A percentile compares a stretch with the other conserved stretches of the same genome.
phyloP scores from a whole-genome alignment of 2,797 vertebrate genomes.

The Choloepus didactylus region DNA sequence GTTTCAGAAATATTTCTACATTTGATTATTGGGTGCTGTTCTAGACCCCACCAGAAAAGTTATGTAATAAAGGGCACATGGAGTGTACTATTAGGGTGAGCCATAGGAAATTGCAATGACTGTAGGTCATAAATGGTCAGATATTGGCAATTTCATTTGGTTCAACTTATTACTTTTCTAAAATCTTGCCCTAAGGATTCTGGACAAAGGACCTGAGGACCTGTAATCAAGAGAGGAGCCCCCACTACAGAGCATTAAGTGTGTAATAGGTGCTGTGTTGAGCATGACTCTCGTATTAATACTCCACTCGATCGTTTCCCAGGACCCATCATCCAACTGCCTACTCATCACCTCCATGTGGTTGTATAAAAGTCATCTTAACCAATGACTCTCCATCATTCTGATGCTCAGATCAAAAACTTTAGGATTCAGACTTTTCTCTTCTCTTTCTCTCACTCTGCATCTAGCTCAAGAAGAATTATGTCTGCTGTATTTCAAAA shows the following conservation, averaged over 20 bases:
- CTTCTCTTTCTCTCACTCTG: not conserved
- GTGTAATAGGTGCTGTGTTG: not conserved
- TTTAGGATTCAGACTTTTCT: not conserved
- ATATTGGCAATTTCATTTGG: not conserved
- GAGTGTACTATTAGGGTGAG: not conserved
- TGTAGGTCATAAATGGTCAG: not conserved
- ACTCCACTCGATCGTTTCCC: not conserved
- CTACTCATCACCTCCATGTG: not conserved
- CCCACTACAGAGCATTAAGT: not conserved
- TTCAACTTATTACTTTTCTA: conserved; percentile 5
- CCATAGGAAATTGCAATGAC: not conserved
- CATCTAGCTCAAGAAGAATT: not conserved
- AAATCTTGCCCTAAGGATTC: not conserved
- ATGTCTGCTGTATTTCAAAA: not conserved
- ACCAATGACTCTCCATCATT: not conserved
- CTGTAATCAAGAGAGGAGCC: not conserved
- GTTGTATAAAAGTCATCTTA: not conserved
- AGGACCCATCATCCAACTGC: not conserved
- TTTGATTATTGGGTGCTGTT: not conserved
- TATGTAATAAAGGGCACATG: not conserved
- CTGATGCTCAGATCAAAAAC: not conserved
- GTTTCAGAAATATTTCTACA: not conserved
- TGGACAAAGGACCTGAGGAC: not conserved
- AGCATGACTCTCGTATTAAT: not conserved
- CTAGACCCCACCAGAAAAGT: not conserved